phyloP scores from a whole-genome alignment of 2,113 vertebrate species.

The Ictalurus furcatus region DNA sequence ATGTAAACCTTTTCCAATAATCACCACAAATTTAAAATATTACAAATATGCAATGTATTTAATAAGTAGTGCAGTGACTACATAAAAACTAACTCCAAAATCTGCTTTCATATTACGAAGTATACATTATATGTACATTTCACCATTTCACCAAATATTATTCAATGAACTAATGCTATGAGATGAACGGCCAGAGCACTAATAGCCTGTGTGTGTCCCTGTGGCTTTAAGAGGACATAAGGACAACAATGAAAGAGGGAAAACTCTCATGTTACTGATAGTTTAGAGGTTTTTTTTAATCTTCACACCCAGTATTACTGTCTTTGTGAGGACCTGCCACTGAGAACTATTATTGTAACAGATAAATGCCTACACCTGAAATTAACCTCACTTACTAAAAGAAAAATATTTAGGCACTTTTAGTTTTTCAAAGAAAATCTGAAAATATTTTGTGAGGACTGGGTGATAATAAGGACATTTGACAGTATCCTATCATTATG shows the following conservation, averaged over 20 bases:
- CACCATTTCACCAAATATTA: background rate
- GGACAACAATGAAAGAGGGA: background rate
- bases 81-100: background rate
- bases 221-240: slow-evolving; percentile 3
- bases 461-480: background rate
- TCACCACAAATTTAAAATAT: background rate
- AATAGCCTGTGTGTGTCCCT: background rate
- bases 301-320: background rate
- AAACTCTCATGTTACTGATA: background rate
- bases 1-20: background rate
- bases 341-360: background rate
- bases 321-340: background rate
- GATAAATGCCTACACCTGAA: background rate
- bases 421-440: background rate
- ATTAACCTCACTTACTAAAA: background rate
- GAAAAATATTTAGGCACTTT: background rate
- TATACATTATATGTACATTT: background rate
- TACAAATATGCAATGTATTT: background rate
- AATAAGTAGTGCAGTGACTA: background rate
- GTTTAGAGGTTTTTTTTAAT: no score
- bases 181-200: background rate
- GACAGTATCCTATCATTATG: background rate
- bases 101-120: background rate
- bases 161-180: background rate
- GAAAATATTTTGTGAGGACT: background rate